Conservation (phyloP, 2,113 vertebrate genomes). For the Struthidea cinerea region DNA sequence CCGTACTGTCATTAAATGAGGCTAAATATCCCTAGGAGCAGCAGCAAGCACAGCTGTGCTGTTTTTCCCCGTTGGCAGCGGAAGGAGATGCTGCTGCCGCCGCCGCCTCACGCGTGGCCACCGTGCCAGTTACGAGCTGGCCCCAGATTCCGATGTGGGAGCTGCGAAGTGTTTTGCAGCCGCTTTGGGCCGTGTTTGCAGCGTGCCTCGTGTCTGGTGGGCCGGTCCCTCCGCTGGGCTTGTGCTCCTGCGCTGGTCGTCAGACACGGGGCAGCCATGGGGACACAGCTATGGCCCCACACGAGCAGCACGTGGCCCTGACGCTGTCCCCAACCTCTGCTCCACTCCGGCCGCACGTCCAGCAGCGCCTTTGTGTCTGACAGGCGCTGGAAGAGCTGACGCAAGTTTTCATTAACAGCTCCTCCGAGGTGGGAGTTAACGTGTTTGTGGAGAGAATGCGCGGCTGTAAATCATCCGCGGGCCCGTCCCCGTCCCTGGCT, state of each 20-base stretch:
- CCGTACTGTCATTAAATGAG: not conserved
- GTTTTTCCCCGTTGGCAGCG: not conserved
- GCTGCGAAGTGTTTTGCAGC: not conserved
- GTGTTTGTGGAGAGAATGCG: conserved; percentile 1
- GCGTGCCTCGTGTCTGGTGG: rapidly evolving
- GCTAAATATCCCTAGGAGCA: not conserved
- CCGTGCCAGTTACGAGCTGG: not conserved
- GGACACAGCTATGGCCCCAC: rapidly evolving
- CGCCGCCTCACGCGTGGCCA: not conserved
- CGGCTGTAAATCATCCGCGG: conserved; percentile 48
- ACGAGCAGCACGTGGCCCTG: rapidly evolving
- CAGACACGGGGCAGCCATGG: rapidly evolving
- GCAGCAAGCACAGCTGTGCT: not conserved
- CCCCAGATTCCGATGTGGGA: not conserved
- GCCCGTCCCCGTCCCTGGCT: conserved; percentile 9
- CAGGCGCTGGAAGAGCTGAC: conserved; percentile 1
- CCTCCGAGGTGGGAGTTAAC: conserved; percentile 49
- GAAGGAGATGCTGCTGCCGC: not conserved
- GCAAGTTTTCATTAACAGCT: conserved; percentile 37
- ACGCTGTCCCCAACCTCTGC: not conserved
- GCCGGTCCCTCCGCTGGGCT: rapidly evolving
- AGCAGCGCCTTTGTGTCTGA: not conserved
- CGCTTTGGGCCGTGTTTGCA: not conserved
- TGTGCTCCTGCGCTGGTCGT: rapidly evolving
- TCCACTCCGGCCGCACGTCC: rapidly evolving